phyloP scores from a whole-genome alignment of 37 sponge, comb jelly and placozoan genomes.

The Spongia lamella region DNA sequence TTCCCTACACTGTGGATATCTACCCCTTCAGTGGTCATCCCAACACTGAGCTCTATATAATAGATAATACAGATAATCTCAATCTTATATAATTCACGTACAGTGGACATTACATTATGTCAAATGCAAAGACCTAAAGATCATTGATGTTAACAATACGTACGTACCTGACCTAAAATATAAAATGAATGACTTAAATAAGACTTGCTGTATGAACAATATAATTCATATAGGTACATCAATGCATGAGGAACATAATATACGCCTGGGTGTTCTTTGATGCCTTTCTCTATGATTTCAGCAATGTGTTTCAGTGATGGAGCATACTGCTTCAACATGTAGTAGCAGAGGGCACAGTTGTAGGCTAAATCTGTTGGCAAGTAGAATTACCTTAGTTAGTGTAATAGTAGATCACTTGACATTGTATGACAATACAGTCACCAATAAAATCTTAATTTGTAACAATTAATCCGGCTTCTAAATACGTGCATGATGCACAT shows the following conservation, averaged over 20 bases:
- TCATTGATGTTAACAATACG: background rate
- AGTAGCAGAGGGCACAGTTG: slow-evolving; percentile 92
- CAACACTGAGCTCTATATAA: slow-evolving; percentile 86
- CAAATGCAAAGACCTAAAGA: background rate
- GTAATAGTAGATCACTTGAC: background rate
- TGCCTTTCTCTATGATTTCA: slow-evolving; percentile 93
- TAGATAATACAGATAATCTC: background rate
- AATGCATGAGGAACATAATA: background rate
- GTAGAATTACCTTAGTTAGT: background rate
- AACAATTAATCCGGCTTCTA: too few species aligned
- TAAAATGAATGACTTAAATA: background rate
- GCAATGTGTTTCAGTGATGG: slow-evolving; percentile 89
- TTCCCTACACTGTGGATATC: slow-evolving; percentile 97
- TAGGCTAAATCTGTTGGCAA: slow-evolving; percentile 57
- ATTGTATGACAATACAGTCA: background rate
- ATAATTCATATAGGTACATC: too few species aligned
- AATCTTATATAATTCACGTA: background rate
- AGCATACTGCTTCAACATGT: slow-evolving; percentile 87
- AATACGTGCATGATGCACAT: too few species aligned
- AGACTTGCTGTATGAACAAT: background rate
- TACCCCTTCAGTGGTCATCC: slow-evolving; percentile 93
- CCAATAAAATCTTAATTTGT: too few species aligned
- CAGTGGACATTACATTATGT: background rate
- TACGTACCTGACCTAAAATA: background rate
- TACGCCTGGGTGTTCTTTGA: slow-evolving; percentile 86